Percentiles rank a stretch among this genome's conserved stretches.
phyloP scores from a whole-genome alignment of 64 coral and sea anemone species.

The Acropora yongei region DNA sequence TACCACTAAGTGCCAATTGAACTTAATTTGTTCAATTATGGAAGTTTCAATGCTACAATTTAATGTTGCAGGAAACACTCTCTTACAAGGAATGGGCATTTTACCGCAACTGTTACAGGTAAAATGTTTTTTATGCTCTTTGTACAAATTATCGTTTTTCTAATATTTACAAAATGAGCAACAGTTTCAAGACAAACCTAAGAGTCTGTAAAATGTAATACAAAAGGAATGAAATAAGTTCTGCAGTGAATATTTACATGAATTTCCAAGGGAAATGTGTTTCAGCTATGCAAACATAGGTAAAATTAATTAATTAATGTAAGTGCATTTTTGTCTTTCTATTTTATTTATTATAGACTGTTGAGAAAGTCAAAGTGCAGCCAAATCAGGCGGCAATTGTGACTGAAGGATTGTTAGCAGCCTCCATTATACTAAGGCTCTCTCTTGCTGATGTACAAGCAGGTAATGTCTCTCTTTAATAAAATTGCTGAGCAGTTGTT shows the following conservation, averaged over 20 bases:
- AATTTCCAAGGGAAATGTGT: too few relatives aligned
- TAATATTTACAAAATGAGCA: not conserved
- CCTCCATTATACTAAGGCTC: conserved; percentile 69
- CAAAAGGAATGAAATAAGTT: too few relatives aligned
- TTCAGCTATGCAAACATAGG: too few relatives aligned
- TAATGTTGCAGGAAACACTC: conserved; percentile 53
- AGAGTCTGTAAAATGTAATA: too few relatives aligned
- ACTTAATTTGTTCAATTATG: too few relatives aligned
- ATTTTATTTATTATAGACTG: conserved; percentile 44
- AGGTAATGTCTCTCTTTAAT: conserved; percentile 40
- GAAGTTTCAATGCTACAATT: not conserved
- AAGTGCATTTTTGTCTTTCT: too few relatives aligned
- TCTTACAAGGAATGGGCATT: conserved; percentile 65
- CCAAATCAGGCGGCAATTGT: conserved; percentile 71
- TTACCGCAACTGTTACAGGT: conserved; percentile 58
- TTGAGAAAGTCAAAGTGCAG: conserved; percentile 74
- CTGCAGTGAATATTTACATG: too few relatives aligned
- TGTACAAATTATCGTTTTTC: not conserved
- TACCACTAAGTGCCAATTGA: too few relatives aligned
- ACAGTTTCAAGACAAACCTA: too few relatives aligned
- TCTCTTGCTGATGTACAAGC: conserved; percentile 81
- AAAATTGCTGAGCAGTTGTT: too few relatives aligned
- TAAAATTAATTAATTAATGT: too few relatives aligned
- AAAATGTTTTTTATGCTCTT: not conserved
- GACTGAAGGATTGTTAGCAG: conserved; percentile 74